Evolutionary conservation across 2,113 vertebrate species (phyloP).

Genomic region (Pristiophorus japonicus): DNA sequence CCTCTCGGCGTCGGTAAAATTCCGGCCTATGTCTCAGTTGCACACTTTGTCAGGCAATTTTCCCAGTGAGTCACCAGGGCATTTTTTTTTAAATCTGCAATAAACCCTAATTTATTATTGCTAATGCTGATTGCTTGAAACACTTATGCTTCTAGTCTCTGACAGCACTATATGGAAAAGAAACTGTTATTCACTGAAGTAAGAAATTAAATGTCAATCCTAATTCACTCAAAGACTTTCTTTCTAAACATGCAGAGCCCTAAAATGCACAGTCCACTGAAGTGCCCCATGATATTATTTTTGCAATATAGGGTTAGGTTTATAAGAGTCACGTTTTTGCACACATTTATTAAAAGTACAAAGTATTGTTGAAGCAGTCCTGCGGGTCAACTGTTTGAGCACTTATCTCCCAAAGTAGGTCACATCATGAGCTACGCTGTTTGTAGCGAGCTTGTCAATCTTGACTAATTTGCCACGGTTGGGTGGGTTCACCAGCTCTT

Average conservation of each 20-base stretch:
- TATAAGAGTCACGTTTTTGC: neutral
- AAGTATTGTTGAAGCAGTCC: neutral
- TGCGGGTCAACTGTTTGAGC: neutral
- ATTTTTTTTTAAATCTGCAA: neutral
- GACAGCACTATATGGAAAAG: neutral
- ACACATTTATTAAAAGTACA: neutral
- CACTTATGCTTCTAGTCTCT: neutral
- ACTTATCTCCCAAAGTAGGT: neutral
- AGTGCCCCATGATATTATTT: neutral
- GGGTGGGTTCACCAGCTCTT: neutral
- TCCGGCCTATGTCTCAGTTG: neutral
- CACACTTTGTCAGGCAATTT: neutral
- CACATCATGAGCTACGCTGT: neutral
- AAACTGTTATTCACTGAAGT: neutral
- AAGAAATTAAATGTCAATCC: constrained; percentile 24
- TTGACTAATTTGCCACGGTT: neutral
- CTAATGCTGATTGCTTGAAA: neutral
- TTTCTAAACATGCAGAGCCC: neutral
- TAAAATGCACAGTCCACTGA: neutral
- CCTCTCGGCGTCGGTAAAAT: no score
- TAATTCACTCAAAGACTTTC: neutral
- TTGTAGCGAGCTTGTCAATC: neutral
- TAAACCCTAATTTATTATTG: neutral
- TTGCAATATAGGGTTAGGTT: neutral
- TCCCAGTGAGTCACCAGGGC: neutral